Evolutionary conservation across 2,888 invertebrate genomes (phyloP), one percentile per base, ranked within the genome.

Genomic region (Pterostichus niger): DNA sequence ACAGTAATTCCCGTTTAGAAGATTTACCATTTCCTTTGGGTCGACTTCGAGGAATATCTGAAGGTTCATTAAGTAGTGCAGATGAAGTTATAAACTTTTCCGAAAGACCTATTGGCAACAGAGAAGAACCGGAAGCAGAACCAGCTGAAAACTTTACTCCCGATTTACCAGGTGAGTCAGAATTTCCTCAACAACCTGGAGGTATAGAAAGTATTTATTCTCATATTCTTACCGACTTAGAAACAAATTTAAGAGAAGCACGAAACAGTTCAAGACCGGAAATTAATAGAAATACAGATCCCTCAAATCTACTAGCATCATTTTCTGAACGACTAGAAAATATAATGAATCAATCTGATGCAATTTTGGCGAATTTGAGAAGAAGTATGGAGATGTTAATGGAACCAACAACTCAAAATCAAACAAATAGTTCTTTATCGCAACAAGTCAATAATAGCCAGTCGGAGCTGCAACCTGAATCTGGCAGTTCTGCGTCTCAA

Each of bases 341-440:
- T 85, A 89, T 90, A 71, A 88, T 90, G 88, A 88, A 87, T 82
- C 89, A 90, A 84, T 89, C 89, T 0, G 88, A 89, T 84, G 87
- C 88, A 9, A 89, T 90, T 82, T 86, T 90, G 83, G 86, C 89
- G 13, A 90, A 90, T 85, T 85, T 90, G 77, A 86, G 88, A 10
- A 88, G 86, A 49, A 87, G 88, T 5, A 87, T 89, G 85, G 88
- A 89, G 44, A 86, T 88, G 85, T 84, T 90, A 35, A 86, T 83
- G 83, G 83, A 83, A 35, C 83, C 83, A 52, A 24, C 44, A 31
- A 61, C 64, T 9, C 68, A 80, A 35, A 40, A 79, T 46, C 40
- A 35, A 64, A 61, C 31, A 10, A 61, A 24, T 24, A 59, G 11
- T 61, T 33, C 61, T n/a, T 13, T 35, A n/a, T 31, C 61, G 13